These are phyloP conservation scores for Tokudaia tokunoshimensis DNA, from an alignment of 2,797 vertebrate genomes.

Conservation along the genomic window DNA sequence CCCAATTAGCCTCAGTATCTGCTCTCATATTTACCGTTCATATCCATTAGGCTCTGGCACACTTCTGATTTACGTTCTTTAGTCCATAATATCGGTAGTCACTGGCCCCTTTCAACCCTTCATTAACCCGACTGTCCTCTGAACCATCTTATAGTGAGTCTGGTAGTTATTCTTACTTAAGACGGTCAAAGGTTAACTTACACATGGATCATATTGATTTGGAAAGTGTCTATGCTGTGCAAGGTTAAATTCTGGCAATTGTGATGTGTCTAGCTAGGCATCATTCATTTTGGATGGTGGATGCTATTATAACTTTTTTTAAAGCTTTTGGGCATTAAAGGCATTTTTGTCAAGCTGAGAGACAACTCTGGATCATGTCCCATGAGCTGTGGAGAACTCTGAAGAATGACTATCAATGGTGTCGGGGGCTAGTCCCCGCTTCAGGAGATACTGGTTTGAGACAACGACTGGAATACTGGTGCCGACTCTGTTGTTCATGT, in stretches of 20 bases:
- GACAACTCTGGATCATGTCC: background rate
- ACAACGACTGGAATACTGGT: background rate
- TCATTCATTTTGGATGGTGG: background rate
- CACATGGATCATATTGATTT: background rate
- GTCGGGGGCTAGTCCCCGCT: too few species aligned
- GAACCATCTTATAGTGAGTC: background rate
- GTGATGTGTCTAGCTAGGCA: background rate
- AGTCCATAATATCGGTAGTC: background rate
- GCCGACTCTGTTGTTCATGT: background rate
- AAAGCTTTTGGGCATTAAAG: background rate
- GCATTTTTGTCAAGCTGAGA: background rate
- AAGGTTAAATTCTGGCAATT: background rate
- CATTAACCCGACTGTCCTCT: background rate
- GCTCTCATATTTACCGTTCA: constrained; percentile 32
- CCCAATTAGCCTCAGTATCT: constrained; percentile 35
- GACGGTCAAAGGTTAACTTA: background rate
- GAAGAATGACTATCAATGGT: background rate
- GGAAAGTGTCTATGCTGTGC: background rate
- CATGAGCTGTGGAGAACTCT: background rate
- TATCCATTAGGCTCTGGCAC: background rate
- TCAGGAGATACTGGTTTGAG: background rate
- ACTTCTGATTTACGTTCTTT: constrained; percentile 48
- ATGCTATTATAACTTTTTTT: background rate
- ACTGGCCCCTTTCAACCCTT: background rate
- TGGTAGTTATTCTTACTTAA: background rate